Conservation (phyloP, 2,888 invertebrate genomes). For the Sesia apiformis region DNA sequence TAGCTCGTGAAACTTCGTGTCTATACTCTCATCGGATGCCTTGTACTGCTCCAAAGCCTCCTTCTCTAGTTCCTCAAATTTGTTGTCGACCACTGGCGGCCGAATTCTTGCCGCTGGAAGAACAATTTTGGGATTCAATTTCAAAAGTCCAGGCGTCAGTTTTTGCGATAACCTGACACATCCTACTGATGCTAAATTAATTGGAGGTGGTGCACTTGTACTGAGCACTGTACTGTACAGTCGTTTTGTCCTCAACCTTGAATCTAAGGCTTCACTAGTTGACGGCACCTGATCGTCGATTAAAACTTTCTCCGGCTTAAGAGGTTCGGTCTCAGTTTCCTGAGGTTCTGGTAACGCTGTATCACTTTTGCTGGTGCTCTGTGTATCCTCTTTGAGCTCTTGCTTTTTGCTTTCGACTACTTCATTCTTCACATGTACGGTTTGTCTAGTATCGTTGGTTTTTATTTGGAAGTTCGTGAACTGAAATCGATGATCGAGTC, state of each 20-base stretch:
- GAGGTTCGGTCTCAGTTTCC: constrained; percentile 9
- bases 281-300: constrained; percentile 36
- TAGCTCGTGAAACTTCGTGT: constrained; percentile 75
- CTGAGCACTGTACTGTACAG: constrained; percentile 71
- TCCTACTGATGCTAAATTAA: constrained; percentile 35
- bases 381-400: constrained; percentile 13
- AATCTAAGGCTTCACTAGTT: constrained; percentile 41
- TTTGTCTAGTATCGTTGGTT: constrained; percentile 8
- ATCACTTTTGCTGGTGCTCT: constrained; percentile 13
- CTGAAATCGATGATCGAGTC: constrained; percentile 36
- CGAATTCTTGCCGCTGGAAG: constrained; percentile 41
- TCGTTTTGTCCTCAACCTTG: constrained; percentile 51
- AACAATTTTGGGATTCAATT: constrained; percentile 56
- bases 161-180: constrained; percentile 53
- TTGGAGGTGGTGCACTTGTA: constrained; percentile 51
- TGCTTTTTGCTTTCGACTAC: constrained; percentile 19
- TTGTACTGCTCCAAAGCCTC: constrained; percentile 77
- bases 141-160: constrained; percentile 50
- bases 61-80: constrained; percentile 73
- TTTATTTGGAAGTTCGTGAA: constrained; percentile 20
- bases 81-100: constrained; percentile 45
- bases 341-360: constrained; percentile 16
- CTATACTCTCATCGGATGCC: constrained; percentile 72
- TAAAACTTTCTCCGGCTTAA: constrained; percentile 22
- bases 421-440: constrained; percentile 8